phyloP scores from a whole-genome alignment of 2,797 vertebrate species.

The Sarcophilus harrisii region DNA sequence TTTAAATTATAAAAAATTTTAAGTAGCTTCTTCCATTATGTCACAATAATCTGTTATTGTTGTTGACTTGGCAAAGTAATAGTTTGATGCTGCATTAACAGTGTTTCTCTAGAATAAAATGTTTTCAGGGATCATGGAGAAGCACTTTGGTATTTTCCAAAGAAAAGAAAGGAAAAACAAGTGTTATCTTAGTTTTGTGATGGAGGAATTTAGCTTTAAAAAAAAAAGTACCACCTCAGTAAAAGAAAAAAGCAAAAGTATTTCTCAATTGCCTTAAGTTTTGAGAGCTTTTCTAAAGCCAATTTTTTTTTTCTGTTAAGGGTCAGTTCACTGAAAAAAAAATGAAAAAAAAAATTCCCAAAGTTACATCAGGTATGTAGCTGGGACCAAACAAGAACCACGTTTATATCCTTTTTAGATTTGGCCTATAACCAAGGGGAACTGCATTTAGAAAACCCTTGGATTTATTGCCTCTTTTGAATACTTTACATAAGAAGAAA shows the following conservation, averaged over 20 bases:
- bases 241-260: neutral
- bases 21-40: neutral
- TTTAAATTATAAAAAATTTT: neutral
- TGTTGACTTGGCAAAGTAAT: neutral
- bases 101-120: constrained; percentile 12
- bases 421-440: neutral
- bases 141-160: constrained; percentile 37
- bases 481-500: neutral
- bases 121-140: neutral
- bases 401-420: neutral
- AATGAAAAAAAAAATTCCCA: neutral
- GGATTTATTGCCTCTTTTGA: too few species aligned
- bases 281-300: neutral
- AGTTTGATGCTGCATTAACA: constrained; percentile 10
- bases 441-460: neutral
- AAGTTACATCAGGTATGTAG: neutral
- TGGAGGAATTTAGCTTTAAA: neutral
- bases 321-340: neutral
- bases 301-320: neutral
- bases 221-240: neutral
- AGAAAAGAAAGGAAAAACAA: constrained; percentile 32
- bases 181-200: neutral
- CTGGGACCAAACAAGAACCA: neutral
- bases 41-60: neutral
- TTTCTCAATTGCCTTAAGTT: neutral